Evolutionary conservation across 2,113 vertebrate species (phyloP).

Genomic region (Seriola dumerili): DNA sequence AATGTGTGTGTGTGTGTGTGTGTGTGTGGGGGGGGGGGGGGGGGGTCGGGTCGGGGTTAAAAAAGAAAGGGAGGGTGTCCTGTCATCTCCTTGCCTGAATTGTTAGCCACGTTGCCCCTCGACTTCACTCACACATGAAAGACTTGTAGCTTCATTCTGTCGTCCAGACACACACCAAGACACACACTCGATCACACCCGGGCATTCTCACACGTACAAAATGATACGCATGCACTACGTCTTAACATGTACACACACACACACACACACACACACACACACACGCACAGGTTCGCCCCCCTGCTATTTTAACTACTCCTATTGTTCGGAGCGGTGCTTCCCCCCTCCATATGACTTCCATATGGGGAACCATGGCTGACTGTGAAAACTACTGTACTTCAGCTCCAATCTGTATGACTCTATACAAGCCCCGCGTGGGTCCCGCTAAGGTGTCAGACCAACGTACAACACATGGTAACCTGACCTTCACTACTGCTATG

Average conservation of each 20-base stretch:
- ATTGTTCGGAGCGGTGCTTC: slow-evolving; percentile 67
- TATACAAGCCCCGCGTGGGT: slow-evolving; percentile 55
- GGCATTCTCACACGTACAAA: slow-evolving; percentile 62
- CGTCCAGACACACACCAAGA: slow-evolving; percentile 41
- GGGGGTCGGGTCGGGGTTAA: background rate
- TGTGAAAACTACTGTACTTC: slow-evolving; percentile 71
- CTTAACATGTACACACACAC: slow-evolving; percentile 29
- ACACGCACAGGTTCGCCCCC: slow-evolving; percentile 23
- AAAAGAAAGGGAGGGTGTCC: slow-evolving; percentile 27
- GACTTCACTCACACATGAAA: slow-evolving; percentile 70
- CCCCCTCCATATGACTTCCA: slow-evolving; percentile 75
- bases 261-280: slow-evolving; percentile 20
- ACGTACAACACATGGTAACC: slow-evolving; percentile 66
- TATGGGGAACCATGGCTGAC: slow-evolving; percentile 65
- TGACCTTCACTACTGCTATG: slow-evolving; percentile 57
- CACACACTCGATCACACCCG: slow-evolving; percentile 14
- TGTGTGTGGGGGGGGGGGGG: background rate
- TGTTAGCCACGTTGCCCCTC: slow-evolving; percentile 54
- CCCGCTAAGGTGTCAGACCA: slow-evolving; percentile 64
- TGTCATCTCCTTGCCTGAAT: slow-evolving; percentile 64
- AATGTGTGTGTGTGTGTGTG: background rate
- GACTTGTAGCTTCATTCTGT: slow-evolving; percentile 50
- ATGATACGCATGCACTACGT: slow-evolving; percentile 37
- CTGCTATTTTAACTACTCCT: slow-evolving; percentile 62
- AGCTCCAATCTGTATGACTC: slow-evolving; percentile 62